A percentile compares a stretch with the other conserved stretches of the same genome.
Conservation (phyloP, 2,888 invertebrate species). For the Scrobipalpa costella region DNA sequence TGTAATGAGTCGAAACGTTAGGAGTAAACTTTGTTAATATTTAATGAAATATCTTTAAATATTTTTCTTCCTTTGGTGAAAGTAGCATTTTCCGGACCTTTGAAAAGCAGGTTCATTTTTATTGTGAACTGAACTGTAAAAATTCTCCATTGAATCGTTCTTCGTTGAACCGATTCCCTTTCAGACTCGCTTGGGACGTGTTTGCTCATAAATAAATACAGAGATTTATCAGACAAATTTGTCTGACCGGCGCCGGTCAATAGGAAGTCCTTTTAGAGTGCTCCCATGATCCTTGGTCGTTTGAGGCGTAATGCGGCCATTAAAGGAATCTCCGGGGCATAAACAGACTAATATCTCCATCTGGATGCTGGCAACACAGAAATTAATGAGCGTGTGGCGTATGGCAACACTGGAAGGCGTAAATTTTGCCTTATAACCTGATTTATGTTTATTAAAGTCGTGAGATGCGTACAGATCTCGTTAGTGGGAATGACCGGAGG, state of each 20-base stretch:
- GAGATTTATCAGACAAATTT: slow-evolving; percentile 19
- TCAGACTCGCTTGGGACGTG: slow-evolving; percentile 16
- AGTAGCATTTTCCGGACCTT: no score
- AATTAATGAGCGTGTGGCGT: slow-evolving; percentile 47
- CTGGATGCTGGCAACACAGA: slow-evolving; percentile 32
- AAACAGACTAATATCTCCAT: slow-evolving; percentile 41
- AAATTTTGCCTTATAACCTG: slow-evolving; percentile 48
- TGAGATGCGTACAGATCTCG: slow-evolving; percentile 37
- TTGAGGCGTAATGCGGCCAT: slow-evolving; percentile 36
- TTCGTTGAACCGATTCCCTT: neutral
- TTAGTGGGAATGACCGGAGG: slow-evolving; percentile 20
- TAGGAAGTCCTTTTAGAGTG: neutral
- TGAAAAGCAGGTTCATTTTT: neutral
- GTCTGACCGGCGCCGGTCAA: neutral
- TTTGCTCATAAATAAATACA: slow-evolving; percentile 13
- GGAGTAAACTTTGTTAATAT: no score
- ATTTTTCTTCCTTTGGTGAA: no score
- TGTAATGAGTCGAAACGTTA: no score
- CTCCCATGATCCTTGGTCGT: slow-evolving; percentile 18
- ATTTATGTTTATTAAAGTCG: slow-evolving; percentile 57
- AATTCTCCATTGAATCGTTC: neutral
- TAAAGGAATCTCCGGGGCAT: slow-evolving; percentile 39
- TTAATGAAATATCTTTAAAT: no score
- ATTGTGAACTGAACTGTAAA: neutral
- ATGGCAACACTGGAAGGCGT: slow-evolving; percentile 47